Conservation (phyloP, 2,888 invertebrate genomes). For the Eupithecia exiguata region DNA sequence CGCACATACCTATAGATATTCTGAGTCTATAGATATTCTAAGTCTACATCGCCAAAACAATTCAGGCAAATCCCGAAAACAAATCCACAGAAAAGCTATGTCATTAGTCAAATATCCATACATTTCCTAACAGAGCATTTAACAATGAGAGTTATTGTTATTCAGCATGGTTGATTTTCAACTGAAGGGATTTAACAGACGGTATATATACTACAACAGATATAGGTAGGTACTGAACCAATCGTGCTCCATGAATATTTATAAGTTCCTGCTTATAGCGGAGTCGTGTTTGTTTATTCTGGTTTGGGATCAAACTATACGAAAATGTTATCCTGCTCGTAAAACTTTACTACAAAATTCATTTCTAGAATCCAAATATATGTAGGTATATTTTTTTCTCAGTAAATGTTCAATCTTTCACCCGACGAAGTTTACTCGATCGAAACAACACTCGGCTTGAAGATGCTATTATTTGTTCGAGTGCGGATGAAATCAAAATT, state of each 20-base stretch:
- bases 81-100: constrained; percentile 20
- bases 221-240: constrained; percentile 15
- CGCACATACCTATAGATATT: not conserved
- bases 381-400: not conserved
- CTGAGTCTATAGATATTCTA: not conserved
- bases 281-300: constrained; percentile 23
- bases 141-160: constrained; percentile 6
- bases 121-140: not conserved
- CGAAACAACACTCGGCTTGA: not conserved
- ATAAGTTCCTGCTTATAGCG: constrained; percentile 26
- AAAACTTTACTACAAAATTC: not conserved
- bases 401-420: not conserved
- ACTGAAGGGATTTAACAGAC: constrained; percentile 11
- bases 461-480: no score
- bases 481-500: no score
- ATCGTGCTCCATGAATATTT: constrained; percentile 30
- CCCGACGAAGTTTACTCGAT: not conserved
- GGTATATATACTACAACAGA: not conserved
- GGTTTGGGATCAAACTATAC: constrained; percentile 17
- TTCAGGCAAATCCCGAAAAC: constrained; percentile 15
- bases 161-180: constrained; percentile 11
- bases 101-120: constrained; percentile 14
- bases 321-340: constrained; percentile 4
- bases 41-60: not conserved
- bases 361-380: not conserved